Conservation (phyloP, 2,888 invertebrate genomes). For the Mystacides longicornis region DNA sequence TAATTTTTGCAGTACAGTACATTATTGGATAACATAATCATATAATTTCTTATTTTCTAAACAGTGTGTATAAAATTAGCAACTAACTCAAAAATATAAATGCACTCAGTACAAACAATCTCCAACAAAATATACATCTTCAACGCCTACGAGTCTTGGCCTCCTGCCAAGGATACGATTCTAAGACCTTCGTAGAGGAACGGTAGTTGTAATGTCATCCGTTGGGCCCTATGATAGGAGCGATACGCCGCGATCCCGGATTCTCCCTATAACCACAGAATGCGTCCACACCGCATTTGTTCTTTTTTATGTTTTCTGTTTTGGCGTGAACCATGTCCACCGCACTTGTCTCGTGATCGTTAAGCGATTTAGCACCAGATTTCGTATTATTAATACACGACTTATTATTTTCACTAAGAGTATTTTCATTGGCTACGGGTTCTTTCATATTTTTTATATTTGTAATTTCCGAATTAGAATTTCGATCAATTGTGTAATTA, state of each 20-base stretch:
- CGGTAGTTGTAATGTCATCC: slow-evolving; percentile 16
- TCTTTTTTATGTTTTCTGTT: slow-evolving; percentile 18
- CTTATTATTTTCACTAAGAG: slow-evolving; percentile 16
- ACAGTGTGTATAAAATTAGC: too few species aligned
- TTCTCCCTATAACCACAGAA: slow-evolving; percentile 23
- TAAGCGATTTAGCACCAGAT: slow-evolving; percentile 13
- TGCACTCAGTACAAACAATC: slow-evolving; percentile 12
- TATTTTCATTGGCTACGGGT: slow-evolving; percentile 14
- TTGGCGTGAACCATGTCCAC: not conserved
- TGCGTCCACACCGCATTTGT: slow-evolving; percentile 16
- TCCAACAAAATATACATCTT: slow-evolving; percentile 15
- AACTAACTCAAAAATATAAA: slow-evolving; percentile 5
- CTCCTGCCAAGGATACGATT: slow-evolving; percentile 21
- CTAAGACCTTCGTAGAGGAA: slow-evolving; percentile 11
- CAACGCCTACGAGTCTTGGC: slow-evolving; percentile 16
- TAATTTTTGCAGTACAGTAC: too few species aligned
- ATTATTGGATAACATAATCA: too few species aligned
- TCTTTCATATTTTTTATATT: slow-evolving; percentile 20
- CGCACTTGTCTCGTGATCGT: not conserved
- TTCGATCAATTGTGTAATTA: slow-evolving; percentile 19
- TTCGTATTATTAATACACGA: slow-evolving; percentile 13
- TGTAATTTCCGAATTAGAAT: slow-evolving; percentile 24
- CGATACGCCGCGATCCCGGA: slow-evolving; percentile 15
- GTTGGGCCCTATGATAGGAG: slow-evolving; percentile 24
- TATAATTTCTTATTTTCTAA: too few species aligned